Evolutionary conservation across 2,888 invertebrate species (phyloP), one percentile per base, ranked within the genome.

Genomic region (Andrena fulva): DNA sequence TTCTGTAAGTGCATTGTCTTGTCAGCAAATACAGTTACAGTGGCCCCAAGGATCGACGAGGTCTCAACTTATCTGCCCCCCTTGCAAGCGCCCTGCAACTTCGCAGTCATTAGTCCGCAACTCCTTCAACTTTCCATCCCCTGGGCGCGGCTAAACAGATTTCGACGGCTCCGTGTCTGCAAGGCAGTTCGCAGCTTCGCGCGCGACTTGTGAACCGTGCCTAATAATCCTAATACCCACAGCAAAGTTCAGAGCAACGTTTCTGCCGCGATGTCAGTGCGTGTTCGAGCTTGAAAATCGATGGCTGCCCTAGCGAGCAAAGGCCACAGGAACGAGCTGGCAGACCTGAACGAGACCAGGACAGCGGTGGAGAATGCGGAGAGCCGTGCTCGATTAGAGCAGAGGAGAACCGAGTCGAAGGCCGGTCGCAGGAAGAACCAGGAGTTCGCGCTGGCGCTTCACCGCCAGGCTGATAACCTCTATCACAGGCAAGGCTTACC

Each of bases 401-500:
- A 80, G 16, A 85, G 74, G 62, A 77, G 62, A n/a, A 70, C 48
- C 59, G 73, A 70, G 1, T 29, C 79, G 20, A 87, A 74, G 24
- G 33, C 62, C 66, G 12, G 4, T 10, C 71, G 63, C 10, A 77
- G 75, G 64, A 88, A 74, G 56, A 85, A 81, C 31, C 87, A 90
- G 2, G 87, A 89, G n/a, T 89, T 86, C 35, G 92, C 92, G 1
- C 74, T 88, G 16, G 86, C 90, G 3, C 82, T 93, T 7, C 93
- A 93, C 74, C 82, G 78, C 7, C 91, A 93, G 66, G 93, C 92
- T 5, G 92, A 93, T 74, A 63, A 85, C 42, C 80, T 92, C 24
- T 90, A 91, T 74, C 87, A 85, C 50, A 89, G 88, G 91, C 87
- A 84, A 60, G 71, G 54, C 8, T 6, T 56, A 68, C 2, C 16